These are phyloP conservation scores for Drosophila seguyi DNA, from an alignment of 1,140 invertebrate genomes.

Conservation along the genomic window DNA sequence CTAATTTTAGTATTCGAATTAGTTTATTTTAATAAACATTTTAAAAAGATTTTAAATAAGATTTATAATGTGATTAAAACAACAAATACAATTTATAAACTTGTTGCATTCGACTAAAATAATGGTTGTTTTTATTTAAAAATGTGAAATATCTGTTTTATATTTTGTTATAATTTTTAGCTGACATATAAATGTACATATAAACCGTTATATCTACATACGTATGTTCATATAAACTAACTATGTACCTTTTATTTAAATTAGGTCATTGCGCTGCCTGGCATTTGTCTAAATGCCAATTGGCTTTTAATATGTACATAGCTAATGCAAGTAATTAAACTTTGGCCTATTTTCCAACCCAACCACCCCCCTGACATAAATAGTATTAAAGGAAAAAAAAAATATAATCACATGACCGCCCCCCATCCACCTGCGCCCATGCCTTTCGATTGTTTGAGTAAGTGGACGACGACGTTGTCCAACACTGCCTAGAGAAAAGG, in stretches of 20 bases:
- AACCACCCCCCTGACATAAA: background rate
- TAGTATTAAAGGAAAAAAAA: background rate
- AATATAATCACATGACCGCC: background rate
- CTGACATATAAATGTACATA: background rate
- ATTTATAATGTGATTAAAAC: background rate
- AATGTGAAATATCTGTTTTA: too few relatives aligned
- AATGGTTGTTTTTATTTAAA: too few relatives aligned
- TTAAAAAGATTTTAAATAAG: too few relatives aligned
- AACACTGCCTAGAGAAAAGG: constrained; percentile 2
- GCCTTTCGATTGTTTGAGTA: background rate
- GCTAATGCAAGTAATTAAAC: background rate
- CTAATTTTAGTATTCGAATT: background rate
- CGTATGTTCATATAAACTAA: too few relatives aligned
- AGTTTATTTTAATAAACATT: background rate
- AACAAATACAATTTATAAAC: background rate
- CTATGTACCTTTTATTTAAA: constrained; percentile 1
- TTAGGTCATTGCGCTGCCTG: constrained; percentile 9
- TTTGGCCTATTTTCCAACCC: background rate
- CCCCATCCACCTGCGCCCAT: background rate
- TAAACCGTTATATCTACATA: too few relatives aligned
- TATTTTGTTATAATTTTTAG: too few relatives aligned
- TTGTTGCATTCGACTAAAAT: background rate
- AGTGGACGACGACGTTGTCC: background rate
- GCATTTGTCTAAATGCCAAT: background rate
- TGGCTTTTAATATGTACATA: constrained; percentile 2